Evolutionary conservation across 1,140 invertebrate genomes (phyloP), one percentile per base, ranked within the genome.

Genomic region (Lucilia cuprina): DNA sequence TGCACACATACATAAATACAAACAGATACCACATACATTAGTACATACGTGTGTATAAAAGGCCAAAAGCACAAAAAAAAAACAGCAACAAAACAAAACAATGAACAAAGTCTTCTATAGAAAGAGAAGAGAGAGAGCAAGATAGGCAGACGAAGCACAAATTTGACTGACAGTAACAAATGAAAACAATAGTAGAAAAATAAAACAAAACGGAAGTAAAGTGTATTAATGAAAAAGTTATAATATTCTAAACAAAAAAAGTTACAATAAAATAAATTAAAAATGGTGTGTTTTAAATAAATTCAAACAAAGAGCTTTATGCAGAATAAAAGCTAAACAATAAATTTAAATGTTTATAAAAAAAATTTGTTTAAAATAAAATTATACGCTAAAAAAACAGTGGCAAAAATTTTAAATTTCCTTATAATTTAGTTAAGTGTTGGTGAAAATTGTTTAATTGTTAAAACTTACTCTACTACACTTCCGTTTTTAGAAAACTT

Each of bases 191-290:
- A 70, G 21, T 25, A n/a, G 65, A 70, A 70, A 55, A 55, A 55
- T n/a, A 55, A 55, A 60, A 60, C 55, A 60, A 70, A 70, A 70
- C 65, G 65, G 65, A 70, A 70, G 65, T 70, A 70, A 70, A 70
- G 65, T 70, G 21, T 55, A 55, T 55, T 17, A 55, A 55, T 14
- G 1, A 55, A 55, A 55, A 55, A 55, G 41, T 41, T 8, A 41
- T 41, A 41, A 41, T 55, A 55, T 55, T 12, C 17, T 14, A 55
- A 2, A 55, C 50, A 55, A 55, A 17, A 55, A n/a, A 55, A 55
- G 13, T 8, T 41, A 8, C 41, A 41, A 41, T 41, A 41, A 55
- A 55, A 55, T 55, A 55, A 55, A 55, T 55, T 55, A 55, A 55
- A 55, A 55, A 55, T 41, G 1, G 50, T 55, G 50, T 1, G 1